Percentiles rank a stretch among this genome's conserved stretches.
Conservation (phyloP, 1,140 invertebrate species). For the Nymphalis io region DNA sequence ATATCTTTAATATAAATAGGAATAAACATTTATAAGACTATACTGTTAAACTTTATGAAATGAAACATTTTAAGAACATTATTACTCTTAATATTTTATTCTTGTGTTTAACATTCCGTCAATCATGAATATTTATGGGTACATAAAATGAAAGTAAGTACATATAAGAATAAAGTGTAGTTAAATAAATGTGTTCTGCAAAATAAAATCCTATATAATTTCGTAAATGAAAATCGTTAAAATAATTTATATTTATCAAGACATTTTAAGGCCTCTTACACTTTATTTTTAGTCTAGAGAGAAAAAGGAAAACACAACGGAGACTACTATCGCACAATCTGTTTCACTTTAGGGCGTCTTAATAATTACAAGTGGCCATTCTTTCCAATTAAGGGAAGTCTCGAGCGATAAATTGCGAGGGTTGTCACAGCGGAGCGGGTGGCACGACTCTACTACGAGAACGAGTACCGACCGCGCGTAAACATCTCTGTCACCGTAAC, state of each 20-base stretch:
- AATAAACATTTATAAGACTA: too few species aligned
- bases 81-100: too few species aligned
- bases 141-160: too few species aligned
- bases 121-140: too few species aligned
- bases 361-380: slow-evolving; percentile 81
- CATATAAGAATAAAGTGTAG: too few species aligned
- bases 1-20: too few species aligned
- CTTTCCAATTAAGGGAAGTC: slow-evolving; percentile 80
- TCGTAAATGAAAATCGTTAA: neutral
- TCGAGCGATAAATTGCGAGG: slow-evolving; percentile 77
- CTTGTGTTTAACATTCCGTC: too few species aligned
- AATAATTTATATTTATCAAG: slow-evolving; percentile 1
- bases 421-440: slow-evolving; percentile 56
- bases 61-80: too few species aligned
- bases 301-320: slow-evolving; percentile 37
- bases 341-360: slow-evolving; percentile 79
- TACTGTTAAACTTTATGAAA: too few species aligned
- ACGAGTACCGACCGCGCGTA: slow-evolving; percentile 57
- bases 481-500: slow-evolving; percentile 61
- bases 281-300: slow-evolving; percentile 34
- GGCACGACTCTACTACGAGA: slow-evolving; percentile 30
- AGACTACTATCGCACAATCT: slow-evolving; percentile 67
- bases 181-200: too few species aligned
- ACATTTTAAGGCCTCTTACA: slow-evolving; percentile 31
- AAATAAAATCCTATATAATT: neutral